phyloP scores from a whole-genome alignment of 2,797 vertebrate species.

The Tenualosa thibaudeaui region DNA sequence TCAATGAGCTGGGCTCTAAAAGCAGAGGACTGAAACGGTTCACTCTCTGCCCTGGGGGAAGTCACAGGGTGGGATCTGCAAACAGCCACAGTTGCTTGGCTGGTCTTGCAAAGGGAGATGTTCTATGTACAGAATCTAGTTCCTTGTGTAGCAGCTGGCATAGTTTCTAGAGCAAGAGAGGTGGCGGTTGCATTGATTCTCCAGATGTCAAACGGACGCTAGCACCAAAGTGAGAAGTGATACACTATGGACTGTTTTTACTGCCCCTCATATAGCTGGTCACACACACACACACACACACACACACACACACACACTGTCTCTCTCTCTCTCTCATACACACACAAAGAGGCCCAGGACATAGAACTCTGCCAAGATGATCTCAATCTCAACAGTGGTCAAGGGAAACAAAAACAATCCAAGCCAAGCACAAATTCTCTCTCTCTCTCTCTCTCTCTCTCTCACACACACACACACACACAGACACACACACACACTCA shows the following conservation, averaged over 20 bases:
- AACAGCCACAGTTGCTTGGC: not conserved
- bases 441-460: not conserved
- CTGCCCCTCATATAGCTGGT: not conserved
- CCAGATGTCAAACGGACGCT: not conserved
- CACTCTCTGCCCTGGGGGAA: not conserved
- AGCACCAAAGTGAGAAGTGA: not conserved
- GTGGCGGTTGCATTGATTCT: not conserved
- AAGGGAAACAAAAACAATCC: too few relatives aligned
- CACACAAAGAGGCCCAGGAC: conserved; percentile 29
- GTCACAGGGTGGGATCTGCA: not conserved
- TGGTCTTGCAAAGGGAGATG: not conserved
- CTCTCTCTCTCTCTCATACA: conserved; percentile 2
- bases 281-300: conserved; percentile 10
- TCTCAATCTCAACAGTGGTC: too few relatives aligned
- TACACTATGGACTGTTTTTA: not conserved
- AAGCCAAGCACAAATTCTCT: not conserved
- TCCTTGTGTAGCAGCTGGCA: not conserved
- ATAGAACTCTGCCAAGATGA: too few relatives aligned
- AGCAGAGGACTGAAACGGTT: not conserved
- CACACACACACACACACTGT: not conserved
- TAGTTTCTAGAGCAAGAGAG: not conserved
- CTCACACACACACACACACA: not conserved
- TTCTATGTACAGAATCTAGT: not conserved
- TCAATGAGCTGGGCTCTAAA: not conserved
- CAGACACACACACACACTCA: not conserved